Percentiles rank a stretch among this genome's conserved stretches.
Evolutionary conservation across 2,797 vertebrate genomes (phyloP).

Genomic region (Sciaenops ocellatus): DNA sequence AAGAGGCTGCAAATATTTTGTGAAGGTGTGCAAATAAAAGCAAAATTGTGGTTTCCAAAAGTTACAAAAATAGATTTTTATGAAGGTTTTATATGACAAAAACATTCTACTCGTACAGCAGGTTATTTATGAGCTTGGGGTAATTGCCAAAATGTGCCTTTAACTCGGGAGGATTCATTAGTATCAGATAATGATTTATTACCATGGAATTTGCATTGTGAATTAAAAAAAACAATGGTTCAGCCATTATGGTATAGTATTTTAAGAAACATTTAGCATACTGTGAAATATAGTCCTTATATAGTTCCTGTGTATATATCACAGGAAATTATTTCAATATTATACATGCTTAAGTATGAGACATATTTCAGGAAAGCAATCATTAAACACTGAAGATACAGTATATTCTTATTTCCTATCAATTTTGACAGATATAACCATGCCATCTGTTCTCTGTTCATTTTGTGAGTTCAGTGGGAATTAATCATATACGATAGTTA

Average conservation of each 20-base stretch:
- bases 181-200: neutral
- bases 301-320: neutral
- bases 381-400: neutral
- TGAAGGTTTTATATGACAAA: neutral
- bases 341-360: neutral
- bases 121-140: neutral
- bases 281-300: neutral
- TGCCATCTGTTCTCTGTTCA: neutral
- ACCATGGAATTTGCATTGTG: neutral
- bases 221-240: neutral
- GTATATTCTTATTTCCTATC: neutral
- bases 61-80: slow-evolving; percentile 5
- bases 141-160: neutral
- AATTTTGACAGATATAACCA: neutral
- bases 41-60: slow-evolving; percentile 4
- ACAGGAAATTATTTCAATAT: neutral
- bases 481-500: neutral
- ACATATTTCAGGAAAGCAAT: neutral
- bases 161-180: neutral
- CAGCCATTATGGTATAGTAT: neutral
- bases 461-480: slow-evolving; percentile 5
- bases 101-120: neutral
- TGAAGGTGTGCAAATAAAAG: slow-evolving; percentile 18
- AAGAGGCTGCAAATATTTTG: slow-evolving; percentile 12
- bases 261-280: neutral